Percentiles rank a stretch among this genome's conserved stretches.
Evolutionary conservation across 2,797 vertebrate genomes (phyloP).

Genomic region (Oceanodroma leucorhoa): DNA sequence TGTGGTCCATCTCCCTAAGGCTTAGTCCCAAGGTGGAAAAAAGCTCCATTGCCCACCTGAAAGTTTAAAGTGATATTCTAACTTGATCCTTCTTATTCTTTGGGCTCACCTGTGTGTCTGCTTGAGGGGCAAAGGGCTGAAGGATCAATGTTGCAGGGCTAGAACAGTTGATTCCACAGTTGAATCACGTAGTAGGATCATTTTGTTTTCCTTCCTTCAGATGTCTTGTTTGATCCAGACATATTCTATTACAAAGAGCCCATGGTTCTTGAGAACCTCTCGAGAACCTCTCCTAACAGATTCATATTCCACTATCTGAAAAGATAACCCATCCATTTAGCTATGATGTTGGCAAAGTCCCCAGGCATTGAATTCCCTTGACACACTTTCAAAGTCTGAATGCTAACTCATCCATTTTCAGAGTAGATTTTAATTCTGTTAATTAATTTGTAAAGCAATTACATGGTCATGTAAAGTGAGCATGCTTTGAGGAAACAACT

Average conservation of each 20-base stretch:
- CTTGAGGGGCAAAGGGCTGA: background rate
- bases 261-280: background rate
- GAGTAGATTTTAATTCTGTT: background rate
- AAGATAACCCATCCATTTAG: background rate
- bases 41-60: background rate
- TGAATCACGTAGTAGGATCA: background rate
- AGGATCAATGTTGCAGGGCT: accelerated
- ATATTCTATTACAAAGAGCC: background rate
- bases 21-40: background rate
- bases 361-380: background rate
- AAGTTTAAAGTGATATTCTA: background rate
- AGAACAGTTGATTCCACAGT: background rate
- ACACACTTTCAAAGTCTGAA: background rate
- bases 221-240: background rate
- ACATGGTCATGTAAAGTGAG: background rate
- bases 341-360: background rate
- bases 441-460: conserved; percentile 40
- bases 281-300: background rate
- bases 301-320: background rate
- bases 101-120: background rate
- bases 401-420: background rate
- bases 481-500: background rate
- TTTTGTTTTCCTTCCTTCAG: background rate
- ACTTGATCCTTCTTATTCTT: background rate
- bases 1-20: too few species aligned